These are phyloP conservation scores for Caenorhabditis sp. DNA, from an alignment of 2,888 invertebrate species.

Conservation along the genomic window DNA sequence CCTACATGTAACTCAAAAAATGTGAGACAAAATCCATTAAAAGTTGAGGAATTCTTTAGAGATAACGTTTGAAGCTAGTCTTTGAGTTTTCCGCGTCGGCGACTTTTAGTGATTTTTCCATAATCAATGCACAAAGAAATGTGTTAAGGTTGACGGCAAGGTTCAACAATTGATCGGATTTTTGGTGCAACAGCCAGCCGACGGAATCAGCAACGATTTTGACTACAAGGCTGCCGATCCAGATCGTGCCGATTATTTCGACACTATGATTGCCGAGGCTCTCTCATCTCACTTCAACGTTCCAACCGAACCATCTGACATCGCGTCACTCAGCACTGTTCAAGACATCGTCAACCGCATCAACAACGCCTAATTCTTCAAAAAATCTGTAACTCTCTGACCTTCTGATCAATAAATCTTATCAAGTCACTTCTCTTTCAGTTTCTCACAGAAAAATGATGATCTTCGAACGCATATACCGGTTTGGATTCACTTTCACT, in stretches of 20 bases:
- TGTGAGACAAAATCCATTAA: background rate
- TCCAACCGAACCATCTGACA: constrained; percentile 28
- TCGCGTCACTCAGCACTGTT: constrained; percentile 32
- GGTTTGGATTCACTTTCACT: no score
- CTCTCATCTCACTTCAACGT: constrained; percentile 32
- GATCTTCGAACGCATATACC: no score
- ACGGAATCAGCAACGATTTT: constrained; percentile 10
- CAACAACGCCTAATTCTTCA: constrained; percentile 26
- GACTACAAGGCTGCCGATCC: constrained; percentile 25
- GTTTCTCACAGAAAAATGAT: no score
- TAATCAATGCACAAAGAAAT: constrained; percentile 16
- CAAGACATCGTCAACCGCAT: constrained; percentile 47
- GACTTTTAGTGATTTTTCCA: background rate
- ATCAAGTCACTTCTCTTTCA: no score
- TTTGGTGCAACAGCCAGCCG: constrained; percentile 6
- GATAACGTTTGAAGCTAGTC: constrained; percentile 33
- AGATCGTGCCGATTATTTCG: constrained; percentile 37
- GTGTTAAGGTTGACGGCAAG: constrained; percentile 48
- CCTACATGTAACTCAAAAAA: background rate
- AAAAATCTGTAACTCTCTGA: background rate
- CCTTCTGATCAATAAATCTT: background rate
- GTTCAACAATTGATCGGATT: constrained; percentile 34
- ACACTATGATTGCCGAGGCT: constrained; percentile 47
- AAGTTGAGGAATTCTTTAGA: background rate
- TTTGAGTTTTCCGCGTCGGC: constrained; percentile 35